These are phyloP conservation scores for Dasypogon diadema DNA, from an alignment of 2,888 invertebrate species.

Conservation along the genomic window DNA sequence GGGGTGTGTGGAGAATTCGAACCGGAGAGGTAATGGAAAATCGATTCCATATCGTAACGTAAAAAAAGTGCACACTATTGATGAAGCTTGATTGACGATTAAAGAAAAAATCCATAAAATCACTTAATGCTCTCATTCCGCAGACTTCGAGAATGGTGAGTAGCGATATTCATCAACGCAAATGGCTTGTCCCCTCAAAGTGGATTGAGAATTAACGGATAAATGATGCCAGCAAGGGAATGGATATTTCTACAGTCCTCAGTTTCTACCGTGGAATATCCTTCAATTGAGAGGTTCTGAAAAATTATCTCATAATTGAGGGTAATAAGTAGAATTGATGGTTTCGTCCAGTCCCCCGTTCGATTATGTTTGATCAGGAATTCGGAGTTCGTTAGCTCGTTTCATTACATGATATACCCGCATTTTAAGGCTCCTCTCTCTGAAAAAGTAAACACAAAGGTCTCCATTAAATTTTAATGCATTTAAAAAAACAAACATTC, in stretches of 20 bases:
- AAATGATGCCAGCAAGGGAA: neutral
- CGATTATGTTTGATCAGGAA: no score
- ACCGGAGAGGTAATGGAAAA: conserved; percentile 27
- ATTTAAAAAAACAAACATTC: neutral
- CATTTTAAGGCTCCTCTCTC: neutral
- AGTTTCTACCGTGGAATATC: neutral
- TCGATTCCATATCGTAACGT: conserved; percentile 20
- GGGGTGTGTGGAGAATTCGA: conserved; percentile 23
- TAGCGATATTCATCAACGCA: conserved; percentile 3
- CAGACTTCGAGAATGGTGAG: neutral
- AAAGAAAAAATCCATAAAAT: conserved; percentile 35
- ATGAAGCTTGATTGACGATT: conserved; percentile 41
- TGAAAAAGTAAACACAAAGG: conserved; percentile 21
- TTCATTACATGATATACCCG: conserved; percentile 5
- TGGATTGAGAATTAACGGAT: conserved; percentile 10
- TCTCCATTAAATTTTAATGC: conserved; percentile 22
- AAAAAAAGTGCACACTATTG: conserved; percentile 22
- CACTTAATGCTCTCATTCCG: conserved; percentile 17
- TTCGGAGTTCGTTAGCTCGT: conserved; percentile 8
- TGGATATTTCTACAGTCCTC: conserved; percentile 5
- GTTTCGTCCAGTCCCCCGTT: no score
- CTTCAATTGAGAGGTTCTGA: neutral
- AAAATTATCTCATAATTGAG: neutral
- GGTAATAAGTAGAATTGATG: no score
- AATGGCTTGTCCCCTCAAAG: neutral